phyloP scores from a whole-genome alignment of 1,140 invertebrate genomes.

The Drosophila subpulchrella region DNA sequence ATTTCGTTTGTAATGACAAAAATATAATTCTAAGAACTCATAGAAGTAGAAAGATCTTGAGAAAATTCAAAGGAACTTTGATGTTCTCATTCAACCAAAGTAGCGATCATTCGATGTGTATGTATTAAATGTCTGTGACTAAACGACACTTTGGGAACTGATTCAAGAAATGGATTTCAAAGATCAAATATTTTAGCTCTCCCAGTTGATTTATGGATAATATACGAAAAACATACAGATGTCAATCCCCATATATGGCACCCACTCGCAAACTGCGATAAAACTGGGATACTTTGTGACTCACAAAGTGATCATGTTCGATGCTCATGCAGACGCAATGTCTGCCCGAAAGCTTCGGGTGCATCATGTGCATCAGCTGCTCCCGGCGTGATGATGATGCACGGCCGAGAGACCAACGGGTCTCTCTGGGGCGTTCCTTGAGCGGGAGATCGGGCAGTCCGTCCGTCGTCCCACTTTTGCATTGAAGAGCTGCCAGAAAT shows the following conservation, averaged over 20 bases:
- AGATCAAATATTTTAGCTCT: background rate
- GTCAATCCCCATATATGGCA: background rate
- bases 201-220: background rate
- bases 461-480: conserved; percentile 42
- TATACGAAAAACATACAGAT: background rate
- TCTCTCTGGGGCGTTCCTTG: background rate
- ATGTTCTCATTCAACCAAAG: background rate
- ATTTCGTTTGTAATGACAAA: background rate
- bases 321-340: conserved; percentile 59
- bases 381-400: conserved; percentile 22
- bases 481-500: conserved; percentile 72
- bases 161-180: background rate
- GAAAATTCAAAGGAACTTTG: too few species aligned
- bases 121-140: background rate
- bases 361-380: conserved; percentile 29
- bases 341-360: conserved; percentile 35
- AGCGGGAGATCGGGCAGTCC: conserved; percentile 5
- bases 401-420: background rate
- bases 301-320: conserved; percentile 37
- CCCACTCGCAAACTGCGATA: background rate
- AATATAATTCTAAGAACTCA: background rate
- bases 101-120: background rate
- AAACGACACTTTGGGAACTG: too few species aligned
- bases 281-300: conserved; percentile 6
- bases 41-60: background rate